These are phyloP conservation scores for Ctenomys sociabilis DNA, from an alignment of 2,113 vertebrate genomes.

Conservation along the genomic window DNA sequence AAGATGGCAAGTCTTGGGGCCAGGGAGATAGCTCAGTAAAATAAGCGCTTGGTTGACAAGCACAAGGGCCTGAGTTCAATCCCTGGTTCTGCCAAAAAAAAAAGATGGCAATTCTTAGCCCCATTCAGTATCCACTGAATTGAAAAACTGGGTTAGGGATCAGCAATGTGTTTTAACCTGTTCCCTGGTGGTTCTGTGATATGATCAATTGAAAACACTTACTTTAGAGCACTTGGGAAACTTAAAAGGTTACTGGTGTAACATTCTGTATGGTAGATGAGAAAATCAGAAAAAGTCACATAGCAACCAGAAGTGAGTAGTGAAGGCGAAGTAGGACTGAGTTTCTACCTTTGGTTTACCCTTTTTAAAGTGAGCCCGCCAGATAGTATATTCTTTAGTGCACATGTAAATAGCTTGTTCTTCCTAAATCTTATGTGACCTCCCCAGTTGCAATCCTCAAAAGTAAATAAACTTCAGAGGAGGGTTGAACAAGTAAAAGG, in stretches of 20 bases:
- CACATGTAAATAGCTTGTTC: conserved; percentile 4
- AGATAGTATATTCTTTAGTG: conserved; percentile 29
- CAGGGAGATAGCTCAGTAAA: no score
- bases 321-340: conserved; percentile 8
- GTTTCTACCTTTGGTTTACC: conserved; percentile 23
- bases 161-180: conserved; percentile 4
- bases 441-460: conserved; percentile 57
- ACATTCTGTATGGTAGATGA: conserved; percentile 20
- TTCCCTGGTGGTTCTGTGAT: neutral
- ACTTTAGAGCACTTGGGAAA: conserved; percentile 64
- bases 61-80: no score
- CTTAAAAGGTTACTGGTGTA: conserved; percentile 35
- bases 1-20: neutral
- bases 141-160: neutral
- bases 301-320: conserved; percentile 18
- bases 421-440: conserved; percentile 46
- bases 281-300: neutral
- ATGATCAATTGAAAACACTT: conserved; percentile 30
- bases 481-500: conserved; percentile 40
- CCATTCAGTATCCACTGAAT: neutral
- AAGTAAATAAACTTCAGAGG: conserved; percentile 45
- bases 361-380: conserved; percentile 11
- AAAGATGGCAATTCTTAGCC: conserved; percentile 3
- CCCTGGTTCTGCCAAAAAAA: no score
- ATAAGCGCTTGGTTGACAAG: no score